Evolutionary conservation across 2,888 invertebrate genomes (phyloP), one percentile per base, ranked within the genome.

Genomic region (Philopedon plagiatum): DNA sequence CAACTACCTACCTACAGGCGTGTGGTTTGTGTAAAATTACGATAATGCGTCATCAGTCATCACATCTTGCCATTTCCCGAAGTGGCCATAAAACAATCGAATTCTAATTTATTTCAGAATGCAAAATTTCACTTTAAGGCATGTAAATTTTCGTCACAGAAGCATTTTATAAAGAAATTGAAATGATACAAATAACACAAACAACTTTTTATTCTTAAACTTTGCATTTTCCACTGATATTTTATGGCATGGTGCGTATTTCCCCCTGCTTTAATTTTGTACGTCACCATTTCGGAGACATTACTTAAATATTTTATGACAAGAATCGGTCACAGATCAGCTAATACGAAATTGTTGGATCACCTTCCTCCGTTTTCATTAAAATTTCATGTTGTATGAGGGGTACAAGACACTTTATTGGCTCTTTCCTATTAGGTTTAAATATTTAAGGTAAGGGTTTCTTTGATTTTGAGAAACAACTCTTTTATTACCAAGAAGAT

Each of bases 271-370:
- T 21, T 60, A 46, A 67, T 67, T 49, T 9, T 13, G 8, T 2
- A 60, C 67, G 67, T 67, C 67, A 60, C 49, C 60, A 67, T 39
- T 61, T 61, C 18, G 51, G 61, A 61, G 61, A 68, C 68, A 61
- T 61, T 34, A 18, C n/a, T 21, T 68, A 32, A 68, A 68, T 68
- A 68, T 60, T 68, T 68, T 37, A 68, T 46, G 54, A 51, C 5
- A 26, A n/a, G 37, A 61, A 60, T 46, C 44, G 67, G 67, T 67
- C 60, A 67, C 67, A 67, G 67, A 67, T 61, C 68, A 68, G 61
- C 46, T 68, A 61, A 60, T 68, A 32, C 61, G 34, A 61, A 49
- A 58, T 46, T 57, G 70, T 41, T 37, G 23, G 63, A 70, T 70
- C 51, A 70, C 70, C 64, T 70, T 49, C 64, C 49, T 61, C 39